These are phyloP conservation scores for Aphelocoma coerulescens DNA, from an alignment of 2,113 vertebrate species.

Conservation along the genomic window DNA sequence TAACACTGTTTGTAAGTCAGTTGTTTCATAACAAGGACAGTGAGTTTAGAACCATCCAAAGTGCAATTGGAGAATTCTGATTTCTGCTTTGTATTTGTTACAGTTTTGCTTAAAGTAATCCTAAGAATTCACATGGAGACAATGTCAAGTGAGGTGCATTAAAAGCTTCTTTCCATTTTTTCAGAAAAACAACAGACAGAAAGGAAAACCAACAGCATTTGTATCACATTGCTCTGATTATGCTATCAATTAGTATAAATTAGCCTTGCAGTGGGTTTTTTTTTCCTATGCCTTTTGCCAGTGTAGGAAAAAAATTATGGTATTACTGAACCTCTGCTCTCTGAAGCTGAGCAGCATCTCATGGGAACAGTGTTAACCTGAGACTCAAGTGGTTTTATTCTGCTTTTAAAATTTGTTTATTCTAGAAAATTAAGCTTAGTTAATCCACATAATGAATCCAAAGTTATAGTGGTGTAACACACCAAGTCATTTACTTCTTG, in stretches of 20 bases:
- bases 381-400: slow-evolving; percentile 22
- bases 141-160: background rate
- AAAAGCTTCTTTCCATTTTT: slow-evolving; percentile 24
- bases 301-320: background rate
- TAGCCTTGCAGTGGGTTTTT: background rate
- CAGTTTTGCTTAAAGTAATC: slow-evolving; percentile 14
- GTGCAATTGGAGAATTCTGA: slow-evolving; percentile 3
- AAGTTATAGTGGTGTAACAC: slow-evolving; percentile 18
- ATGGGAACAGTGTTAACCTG: slow-evolving; percentile 28
- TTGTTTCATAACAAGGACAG: background rate
- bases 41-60: slow-evolving; percentile 1
- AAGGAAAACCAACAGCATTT: background rate
- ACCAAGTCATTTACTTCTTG: slow-evolving; percentile 35
- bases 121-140: background rate
- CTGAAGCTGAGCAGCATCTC: slow-evolving; percentile 12
- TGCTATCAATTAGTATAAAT: background rate
- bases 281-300: slow-evolving; percentile 41
- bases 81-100: slow-evolving; percentile 49
- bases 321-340: slow-evolving; percentile 20
- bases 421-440: slow-evolving; percentile 42
- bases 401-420: slow-evolving; percentile 31
- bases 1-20: slow-evolving; percentile 22
- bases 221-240: background rate
- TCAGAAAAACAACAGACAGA: background rate
- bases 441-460: slow-evolving; percentile 16